Evolutionary conservation across 30 jellyfish, hydroid and myxozoan genomes (phyloP).

Genomic region (Nemopilema nomurai): DNA sequence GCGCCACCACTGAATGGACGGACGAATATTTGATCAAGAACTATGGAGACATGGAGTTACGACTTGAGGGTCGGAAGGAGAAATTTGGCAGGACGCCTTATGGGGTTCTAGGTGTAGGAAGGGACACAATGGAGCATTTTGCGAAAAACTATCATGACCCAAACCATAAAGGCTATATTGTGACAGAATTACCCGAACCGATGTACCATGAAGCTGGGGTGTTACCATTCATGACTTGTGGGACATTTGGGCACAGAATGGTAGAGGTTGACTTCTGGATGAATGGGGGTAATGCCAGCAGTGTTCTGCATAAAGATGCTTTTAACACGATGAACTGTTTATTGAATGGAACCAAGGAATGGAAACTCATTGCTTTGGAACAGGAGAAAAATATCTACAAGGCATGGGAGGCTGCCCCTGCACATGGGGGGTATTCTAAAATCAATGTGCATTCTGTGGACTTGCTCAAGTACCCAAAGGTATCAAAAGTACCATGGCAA

Average conservation of each 20-base stretch:
- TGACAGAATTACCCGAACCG: constrained; percentile 80
- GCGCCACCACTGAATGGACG: too few relatives aligned
- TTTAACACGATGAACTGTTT: constrained; percentile 85
- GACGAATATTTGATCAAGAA: constrained; percentile 76
- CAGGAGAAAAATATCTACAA: constrained; percentile 60
- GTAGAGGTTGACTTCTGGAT: constrained; percentile 91
- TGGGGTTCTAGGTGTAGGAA: constrained; percentile 82
- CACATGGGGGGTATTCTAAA: constrained; percentile 75
- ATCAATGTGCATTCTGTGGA: constrained; percentile 70
- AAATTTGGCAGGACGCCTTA: constrained; percentile 67
- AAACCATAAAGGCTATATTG: constrained; percentile 61
- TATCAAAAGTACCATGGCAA: constrained; percentile 73
- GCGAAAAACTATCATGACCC: constrained; percentile 50
- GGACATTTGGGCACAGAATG: constrained; percentile 53
- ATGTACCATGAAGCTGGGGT: constrained; percentile 82
- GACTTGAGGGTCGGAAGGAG: constrained; percentile 81
- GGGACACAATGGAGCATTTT: constrained; percentile 82
- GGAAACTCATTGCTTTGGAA: constrained; percentile 71
- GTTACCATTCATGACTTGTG: constrained; percentile 79
- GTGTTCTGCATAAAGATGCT: constrained; percentile 87
- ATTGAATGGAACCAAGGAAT: constrained; percentile 84
- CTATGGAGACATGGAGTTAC: constrained; percentile 68
- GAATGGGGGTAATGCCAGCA: constrained; percentile 77
- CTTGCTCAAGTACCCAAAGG: constrained; percentile 43
- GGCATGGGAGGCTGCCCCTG: constrained; percentile 59